A percentile compares a stretch with the other conserved stretches of the same genome.
These are phyloP conservation scores for Barypeithes pellucidus DNA, from an alignment of 2,888 invertebrate genomes.

Conservation along the genomic window DNA sequence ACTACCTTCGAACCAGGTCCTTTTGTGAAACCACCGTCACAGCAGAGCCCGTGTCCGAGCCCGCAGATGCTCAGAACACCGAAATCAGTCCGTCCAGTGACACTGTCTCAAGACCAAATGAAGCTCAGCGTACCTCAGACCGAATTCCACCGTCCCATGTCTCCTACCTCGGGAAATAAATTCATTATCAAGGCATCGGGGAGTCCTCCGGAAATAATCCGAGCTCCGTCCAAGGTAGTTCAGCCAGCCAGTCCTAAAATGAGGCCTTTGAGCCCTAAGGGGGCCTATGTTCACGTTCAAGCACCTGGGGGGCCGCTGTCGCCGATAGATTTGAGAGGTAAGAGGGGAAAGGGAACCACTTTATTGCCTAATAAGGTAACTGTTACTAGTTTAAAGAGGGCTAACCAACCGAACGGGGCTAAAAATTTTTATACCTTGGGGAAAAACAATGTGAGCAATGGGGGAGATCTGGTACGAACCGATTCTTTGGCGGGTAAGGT, in stretches of 20 bases:
- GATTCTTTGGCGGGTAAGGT: constrained; percentile 56
- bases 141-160: constrained; percentile 71
- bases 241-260: constrained; percentile 72
- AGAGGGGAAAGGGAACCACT: constrained; percentile 68
- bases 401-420: constrained; percentile 10
- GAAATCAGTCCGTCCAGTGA: constrained; percentile 70
- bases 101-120: constrained; percentile 54
- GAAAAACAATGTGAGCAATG: constrained; percentile 21
- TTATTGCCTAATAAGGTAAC: constrained; percentile 43
- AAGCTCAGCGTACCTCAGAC: constrained; percentile 57
- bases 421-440: constrained; percentile 45
- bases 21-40: constrained; percentile 78
- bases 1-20: constrained; percentile 92
- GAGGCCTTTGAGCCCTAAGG: constrained; percentile 68
- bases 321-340: constrained; percentile 81
- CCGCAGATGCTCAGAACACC: constrained; percentile 71
- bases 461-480: constrained; percentile 26
- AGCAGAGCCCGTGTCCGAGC: constrained; percentile 70
- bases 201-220: constrained; percentile 73
- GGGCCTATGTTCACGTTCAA: constrained; percentile 83
- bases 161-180: constrained; percentile 78
- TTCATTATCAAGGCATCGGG: constrained; percentile 69
- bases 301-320: constrained; percentile 75
- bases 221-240: constrained; percentile 78
- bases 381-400: constrained; percentile 42